These are phyloP conservation scores for Corythaixoides concolor DNA, from an alignment of 2,113 vertebrate genomes.

Conservation along the genomic window DNA sequence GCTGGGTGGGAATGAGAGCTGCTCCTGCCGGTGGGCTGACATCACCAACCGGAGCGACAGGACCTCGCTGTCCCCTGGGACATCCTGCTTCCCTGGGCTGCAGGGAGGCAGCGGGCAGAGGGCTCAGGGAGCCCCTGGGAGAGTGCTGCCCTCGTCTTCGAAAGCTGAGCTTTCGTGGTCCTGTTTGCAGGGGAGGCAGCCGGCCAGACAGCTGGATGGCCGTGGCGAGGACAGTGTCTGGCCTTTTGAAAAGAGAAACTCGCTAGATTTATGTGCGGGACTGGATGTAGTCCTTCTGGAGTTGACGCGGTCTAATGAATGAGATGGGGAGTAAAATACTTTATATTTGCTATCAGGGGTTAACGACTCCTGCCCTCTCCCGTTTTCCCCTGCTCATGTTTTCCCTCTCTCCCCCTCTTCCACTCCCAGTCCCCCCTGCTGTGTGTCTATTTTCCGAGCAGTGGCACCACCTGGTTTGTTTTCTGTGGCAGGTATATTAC, in stretches of 20 bases:
- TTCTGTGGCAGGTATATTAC: conserved; percentile 55
- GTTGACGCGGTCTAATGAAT: conserved; percentile 42
- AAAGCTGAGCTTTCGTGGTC: background rate
- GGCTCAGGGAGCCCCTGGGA: background rate
- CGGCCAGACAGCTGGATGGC: conserved; percentile 41
- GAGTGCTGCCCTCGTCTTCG: background rate
- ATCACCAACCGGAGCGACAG: background rate
- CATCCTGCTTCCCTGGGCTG: background rate
- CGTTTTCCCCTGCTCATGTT: conserved; percentile 10
- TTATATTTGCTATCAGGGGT: conserved; percentile 34
- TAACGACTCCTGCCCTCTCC: conserved; percentile 34
- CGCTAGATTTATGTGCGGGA: conserved; percentile 36
- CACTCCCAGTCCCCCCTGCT: background rate
- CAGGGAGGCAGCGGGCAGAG: background rate
- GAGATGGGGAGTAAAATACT: conserved; percentile 47
- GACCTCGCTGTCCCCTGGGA: background rate
- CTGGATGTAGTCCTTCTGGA: conserved; percentile 38
- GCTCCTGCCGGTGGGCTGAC: background rate
- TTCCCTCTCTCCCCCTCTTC: background rate
- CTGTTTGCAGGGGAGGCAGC: conserved; percentile 14
- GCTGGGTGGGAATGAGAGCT: background rate
- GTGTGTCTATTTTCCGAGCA: background rate
- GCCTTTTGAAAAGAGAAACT: conserved; percentile 55
- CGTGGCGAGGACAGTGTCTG: conserved; percentile 46
- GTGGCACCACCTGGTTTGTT: conserved; percentile 63